Conservation (phyloP, 2,888 invertebrate species). For the Hermaeophaga mercurialis region DNA sequence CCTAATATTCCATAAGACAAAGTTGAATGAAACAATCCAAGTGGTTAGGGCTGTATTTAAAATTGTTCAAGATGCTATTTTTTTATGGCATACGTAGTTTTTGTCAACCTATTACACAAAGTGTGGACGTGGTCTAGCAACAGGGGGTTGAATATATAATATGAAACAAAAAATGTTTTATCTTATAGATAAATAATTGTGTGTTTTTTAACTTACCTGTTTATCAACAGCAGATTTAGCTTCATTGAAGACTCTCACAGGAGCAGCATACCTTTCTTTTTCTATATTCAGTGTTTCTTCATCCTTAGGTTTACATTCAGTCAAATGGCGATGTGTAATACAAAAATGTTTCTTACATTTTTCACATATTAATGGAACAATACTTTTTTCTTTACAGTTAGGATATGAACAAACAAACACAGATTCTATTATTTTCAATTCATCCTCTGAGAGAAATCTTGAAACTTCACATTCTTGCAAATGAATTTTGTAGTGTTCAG, state of each 20-base stretch:
- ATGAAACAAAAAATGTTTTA: too few relatives aligned
- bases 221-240: slow-evolving; percentile 69
- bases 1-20: too few relatives aligned
- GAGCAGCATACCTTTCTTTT: slow-evolving; percentile 64
- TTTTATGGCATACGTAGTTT: too few relatives aligned
- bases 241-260: slow-evolving; percentile 65
- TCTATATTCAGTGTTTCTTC: slow-evolving; percentile 62
- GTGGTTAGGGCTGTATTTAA: too few relatives aligned
- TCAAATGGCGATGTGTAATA: slow-evolving; percentile 65
- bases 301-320: slow-evolving; percentile 52
- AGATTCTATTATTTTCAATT: slow-evolving; percentile 42
- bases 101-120: too few relatives aligned
- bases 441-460: slow-evolving; percentile 38
- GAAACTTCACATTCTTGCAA: slow-evolving; percentile 60
- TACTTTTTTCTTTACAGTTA: slow-evolving; percentile 65
- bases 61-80: too few relatives aligned
- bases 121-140: too few relatives aligned
- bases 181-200: too few relatives aligned
- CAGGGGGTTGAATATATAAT: too few relatives aligned
- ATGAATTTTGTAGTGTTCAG: slow-evolving; percentile 67
- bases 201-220: slow-evolving; percentile 59
- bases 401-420: slow-evolving; percentile 63
- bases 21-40: too few relatives aligned
- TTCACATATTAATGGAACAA: slow-evolving; percentile 68
- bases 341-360: slow-evolving; percentile 74